Base-by-base conservation (phyloP, 2,113 vertebrate species). In the Rhinolophus sinicus region DNA sequence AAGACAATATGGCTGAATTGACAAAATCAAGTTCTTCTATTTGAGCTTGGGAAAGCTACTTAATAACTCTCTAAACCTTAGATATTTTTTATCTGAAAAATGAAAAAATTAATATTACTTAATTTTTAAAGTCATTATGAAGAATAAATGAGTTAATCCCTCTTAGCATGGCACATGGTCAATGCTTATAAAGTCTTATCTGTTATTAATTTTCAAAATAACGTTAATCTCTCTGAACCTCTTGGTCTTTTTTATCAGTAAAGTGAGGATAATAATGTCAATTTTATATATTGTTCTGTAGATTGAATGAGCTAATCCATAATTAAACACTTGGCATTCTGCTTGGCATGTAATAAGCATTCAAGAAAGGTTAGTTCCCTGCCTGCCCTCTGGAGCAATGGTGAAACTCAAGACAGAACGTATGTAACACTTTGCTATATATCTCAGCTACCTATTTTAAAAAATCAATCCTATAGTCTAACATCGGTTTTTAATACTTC, bases 151-250 rank as follows among this genome's bases (percentile, higher is more conserved):
- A 35, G 15, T 69, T 54, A 21, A 35, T 69, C 28, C 12, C 35
- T 21, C 18, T 38, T 47, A 56, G 24, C 33, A 35, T 26, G 11
- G 18, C 47, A 76, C 22, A n/a, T 62, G 47, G 21, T 65, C 22
- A 65, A 40, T 60, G 21, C 1, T 58, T 93, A 28, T 58, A 44
- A 83, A 81, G 6, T 65, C 22, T 75, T 93, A 18, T 5, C 11
- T 83, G 13, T 58, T 64, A 95, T 50, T 73, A 35, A 78, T 82
- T 93, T 93, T 52, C 35, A 95, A 85, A 92, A 35, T 84, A 90
- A 83, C 1, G 0, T 38, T 92, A 89, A 83, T 35, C 2, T 94
- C 62, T 77, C 75, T 95, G 21, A 93, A 56, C 6, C 22, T 85
- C 54, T 54, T 52, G 1, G 5, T 54, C 6, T 54, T 88, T 95